A percentile compares a stretch with the other conserved stretches of the same genome.
Evolutionary conservation across 2,888 invertebrate species (phyloP).

Genomic region (Philereme vetulata): DNA sequence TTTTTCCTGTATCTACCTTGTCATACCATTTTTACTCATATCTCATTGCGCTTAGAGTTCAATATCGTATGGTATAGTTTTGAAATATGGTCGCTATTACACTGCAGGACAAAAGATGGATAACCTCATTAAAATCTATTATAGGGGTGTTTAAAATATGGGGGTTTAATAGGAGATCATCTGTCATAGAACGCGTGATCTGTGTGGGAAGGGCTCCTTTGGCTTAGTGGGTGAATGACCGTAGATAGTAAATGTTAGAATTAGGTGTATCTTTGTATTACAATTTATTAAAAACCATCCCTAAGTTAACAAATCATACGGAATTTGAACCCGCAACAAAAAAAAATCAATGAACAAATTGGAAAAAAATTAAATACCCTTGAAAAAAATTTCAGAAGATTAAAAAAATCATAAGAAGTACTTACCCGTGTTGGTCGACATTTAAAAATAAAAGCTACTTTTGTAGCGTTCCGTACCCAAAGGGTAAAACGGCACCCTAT

Average conservation of each 20-base stretch:
- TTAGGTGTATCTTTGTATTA: no score
- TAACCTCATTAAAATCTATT: slow-evolving; percentile 53
- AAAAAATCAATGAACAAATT: no score
- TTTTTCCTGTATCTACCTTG: slow-evolving; percentile 5
- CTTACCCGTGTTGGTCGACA: no score
- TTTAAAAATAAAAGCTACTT: no score
- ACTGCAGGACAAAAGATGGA: slow-evolving; percentile 40
- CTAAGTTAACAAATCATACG: no score
- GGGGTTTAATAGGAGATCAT: slow-evolving; percentile 47
- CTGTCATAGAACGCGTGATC: slow-evolving; percentile 37
- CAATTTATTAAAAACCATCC: no score
- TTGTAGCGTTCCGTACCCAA: no score
- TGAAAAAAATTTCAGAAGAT: no score
- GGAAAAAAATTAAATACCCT: no score
- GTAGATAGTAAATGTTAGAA: not conserved
- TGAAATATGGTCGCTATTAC: slow-evolving; percentile 13
- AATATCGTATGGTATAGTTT: slow-evolving; percentile 2
- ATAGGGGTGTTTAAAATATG: slow-evolving; percentile 50
- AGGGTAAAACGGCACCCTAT: no score
- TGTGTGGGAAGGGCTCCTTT: not conserved
- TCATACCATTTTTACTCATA: slow-evolving; percentile 8
- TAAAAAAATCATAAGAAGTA: no score
- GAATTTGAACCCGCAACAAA: no score
- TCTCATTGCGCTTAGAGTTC: not conserved
- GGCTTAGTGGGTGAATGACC: slow-evolving; percentile 13